Evolutionary conservation across 2,888 invertebrate genomes (phyloP), one percentile per base, ranked within the genome.

Genomic region (Drosophila paranaensis): DNA sequence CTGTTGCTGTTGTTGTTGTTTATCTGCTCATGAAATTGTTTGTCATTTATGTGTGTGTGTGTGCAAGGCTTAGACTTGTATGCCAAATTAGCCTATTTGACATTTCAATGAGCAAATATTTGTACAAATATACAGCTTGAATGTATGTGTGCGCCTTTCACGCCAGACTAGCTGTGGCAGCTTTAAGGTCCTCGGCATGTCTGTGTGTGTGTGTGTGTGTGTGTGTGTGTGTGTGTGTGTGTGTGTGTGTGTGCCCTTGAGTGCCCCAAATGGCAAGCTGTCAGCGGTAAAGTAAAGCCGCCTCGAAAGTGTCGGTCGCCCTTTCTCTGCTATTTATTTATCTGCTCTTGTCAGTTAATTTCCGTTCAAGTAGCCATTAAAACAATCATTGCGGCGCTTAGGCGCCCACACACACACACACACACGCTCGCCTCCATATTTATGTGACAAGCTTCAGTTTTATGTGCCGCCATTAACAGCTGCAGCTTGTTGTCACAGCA

Each of bases 341-440:
- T 90, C 87, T 88, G 90, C 73, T 70, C 77, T 77, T 90, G 88
- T 87, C 90, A 88, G 81, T 90, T 88, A 88, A 90, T 90, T 90
- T 88, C 90, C 89, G 83, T 88, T 83, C 82, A 84, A 89, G 81
- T 87, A 82, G 79, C 84, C 84, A 87, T 89, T 87, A 79, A 90
- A 88, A 84, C 89, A 90, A 89, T 90, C 81, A 89, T 80, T 76
- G 71, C 74, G 70, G 61, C 79, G 79, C 81, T 87, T 83, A 88
- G 82, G 51, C 71, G 54, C 42, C 50, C 79, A 75, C 61, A 56
- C 53, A 60, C 42, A 11, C 20, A 27, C 54, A 67, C 39, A 35
- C 50, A 57, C 40, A 54, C 30, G 25, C 46, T 40, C 57, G 37
- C 37, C 37, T 35, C 37, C 39, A 50, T 54, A 46, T 54, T 43